Evolutionary conservation across 2,888 invertebrate genomes (phyloP).

Genomic region (Rosalia funebris): DNA sequence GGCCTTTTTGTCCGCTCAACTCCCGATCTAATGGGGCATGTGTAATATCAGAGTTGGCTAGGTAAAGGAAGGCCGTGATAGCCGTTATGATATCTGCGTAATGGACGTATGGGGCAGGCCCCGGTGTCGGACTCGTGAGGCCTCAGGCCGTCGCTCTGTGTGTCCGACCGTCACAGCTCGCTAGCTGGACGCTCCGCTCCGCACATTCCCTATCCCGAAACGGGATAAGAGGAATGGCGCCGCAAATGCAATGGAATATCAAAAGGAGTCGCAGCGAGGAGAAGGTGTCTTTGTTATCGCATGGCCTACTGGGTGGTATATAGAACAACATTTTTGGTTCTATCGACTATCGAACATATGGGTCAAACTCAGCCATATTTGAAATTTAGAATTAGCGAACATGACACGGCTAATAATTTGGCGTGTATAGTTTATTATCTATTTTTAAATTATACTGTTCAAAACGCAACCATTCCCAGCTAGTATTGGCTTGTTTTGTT

Average conservation of each 20-base stretch:
- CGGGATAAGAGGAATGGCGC: constrained; percentile 4
- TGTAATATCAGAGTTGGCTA: constrained; percentile 10
- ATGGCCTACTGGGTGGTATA: too few species aligned
- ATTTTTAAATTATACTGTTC: too few species aligned
- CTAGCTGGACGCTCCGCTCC: neutral
- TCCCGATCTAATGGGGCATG: constrained; percentile 9
- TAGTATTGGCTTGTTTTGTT: neutral
- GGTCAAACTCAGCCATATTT: too few species aligned
- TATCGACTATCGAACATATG: too few species aligned
- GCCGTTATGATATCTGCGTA: constrained; percentile 12
- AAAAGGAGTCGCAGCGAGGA: too few species aligned
- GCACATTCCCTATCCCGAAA: constrained; percentile 5
- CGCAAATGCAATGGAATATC: too few species aligned
- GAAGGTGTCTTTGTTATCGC: too few species aligned
- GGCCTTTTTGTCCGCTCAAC: too few species aligned
- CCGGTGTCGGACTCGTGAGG: constrained; percentile 16
- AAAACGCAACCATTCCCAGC: neutral
- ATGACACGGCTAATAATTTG: too few species aligned
- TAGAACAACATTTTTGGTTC: too few species aligned
- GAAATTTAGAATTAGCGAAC: too few species aligned
- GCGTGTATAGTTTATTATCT: too few species aligned
- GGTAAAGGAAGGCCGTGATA: constrained; percentile 7
- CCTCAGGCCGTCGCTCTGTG: constrained; percentile 11
- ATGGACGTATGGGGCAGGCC: constrained; percentile 11
- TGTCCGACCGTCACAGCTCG: constrained; percentile 10